These are phyloP conservation scores for Drosophila macrospina DNA, from an alignment of 2,888 invertebrate genomes.

Conservation along the genomic window DNA sequence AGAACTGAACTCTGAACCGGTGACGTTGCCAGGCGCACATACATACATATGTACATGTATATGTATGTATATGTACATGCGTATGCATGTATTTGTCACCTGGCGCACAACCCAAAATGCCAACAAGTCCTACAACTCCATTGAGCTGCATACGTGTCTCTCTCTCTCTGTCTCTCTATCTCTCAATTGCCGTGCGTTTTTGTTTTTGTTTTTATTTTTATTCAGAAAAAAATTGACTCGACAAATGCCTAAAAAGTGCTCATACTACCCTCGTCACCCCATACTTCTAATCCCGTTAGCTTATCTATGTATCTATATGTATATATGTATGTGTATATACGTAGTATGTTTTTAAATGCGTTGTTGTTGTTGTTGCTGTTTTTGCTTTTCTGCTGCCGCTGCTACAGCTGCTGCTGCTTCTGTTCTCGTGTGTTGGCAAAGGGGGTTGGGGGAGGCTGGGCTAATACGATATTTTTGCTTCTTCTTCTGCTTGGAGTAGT, in stretches of 20 bases:
- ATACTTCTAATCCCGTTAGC: constrained; percentile 4
- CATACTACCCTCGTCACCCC: constrained; percentile 11
- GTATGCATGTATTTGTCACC: constrained; percentile 22
- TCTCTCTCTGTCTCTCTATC: neutral
- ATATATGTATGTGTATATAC: constrained; percentile 5
- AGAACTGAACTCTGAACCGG: constrained; percentile 43
- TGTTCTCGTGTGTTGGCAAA: constrained; percentile 2
- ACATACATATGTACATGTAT: neutral
- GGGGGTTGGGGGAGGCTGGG: constrained; percentile 3
- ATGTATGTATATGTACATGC: neutral
- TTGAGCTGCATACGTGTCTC: constrained; percentile 10
- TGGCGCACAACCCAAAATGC: constrained; percentile 55
- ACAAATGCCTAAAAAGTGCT: constrained; percentile 35
- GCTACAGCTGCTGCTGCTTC: constrained; percentile 2
- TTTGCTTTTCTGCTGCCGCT: too few species aligned
- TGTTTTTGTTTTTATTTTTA: constrained; percentile 1
- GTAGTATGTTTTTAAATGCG: constrained; percentile 12
- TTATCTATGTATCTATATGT: constrained; percentile 14
- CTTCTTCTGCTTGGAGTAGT: constrained; percentile 19
- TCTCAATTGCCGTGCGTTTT: constrained; percentile 24
- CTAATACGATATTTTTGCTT: constrained; percentile 1
- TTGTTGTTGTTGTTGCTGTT: constrained; percentile 5
- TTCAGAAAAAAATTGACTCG: constrained; percentile 45
- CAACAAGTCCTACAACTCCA: constrained; percentile 24
- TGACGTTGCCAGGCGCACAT: constrained; percentile 16